Base-by-base conservation (phyloP, 2,797 vertebrate genomes). In the Oreochromis grahami region DNA sequence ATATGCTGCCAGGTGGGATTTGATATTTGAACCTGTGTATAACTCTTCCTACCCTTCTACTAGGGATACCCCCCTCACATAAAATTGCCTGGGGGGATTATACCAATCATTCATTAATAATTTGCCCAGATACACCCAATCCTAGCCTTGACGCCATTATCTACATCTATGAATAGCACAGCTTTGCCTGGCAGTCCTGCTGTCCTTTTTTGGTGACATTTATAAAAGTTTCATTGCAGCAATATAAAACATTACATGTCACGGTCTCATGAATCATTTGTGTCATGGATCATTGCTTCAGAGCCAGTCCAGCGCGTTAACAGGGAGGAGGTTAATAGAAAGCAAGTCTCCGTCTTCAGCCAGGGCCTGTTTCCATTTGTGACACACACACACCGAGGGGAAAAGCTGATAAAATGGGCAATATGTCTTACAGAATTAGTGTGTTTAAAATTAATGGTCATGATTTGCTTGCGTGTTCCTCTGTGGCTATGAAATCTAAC, bases 161-260 rank as follows among this genome's bases (percentile, higher is more conserved):
- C 80, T 79, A 29, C 77, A 36, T 88, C 87, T 85, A 84, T 86
- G 84, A 87, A 89, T 87, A 88, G 90, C 79, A 24, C 41, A 5
- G 34, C 81, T 60, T 77, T 55, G 34, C 83, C 78, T 58, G 21
- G 72, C 55, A 80, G 79, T 78, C 74, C 80, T 13, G 38, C 58
- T 72, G 80, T 86, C 83, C 80, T 85, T 85, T 84, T 86, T 87
- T 90, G 56, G 84, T 92, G 94, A 89, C 94, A 94, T 94, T 94
- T 93, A 93, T 94, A 92, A 95, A 95, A 92, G 86, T 96, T 95
- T 94, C 82, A 95, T 92, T 84, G 91, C 85, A 36, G 88, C 85
- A 68, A 63, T 93, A 92, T 91, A 94, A 94, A 94, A 93, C 92
- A 89, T 91, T 89, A 84, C 93, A 91, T 87, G 90, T 87, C 91